Conservation (phyloP, 2,113 vertebrate species). For the Cyprinodon tularosa region DNA sequence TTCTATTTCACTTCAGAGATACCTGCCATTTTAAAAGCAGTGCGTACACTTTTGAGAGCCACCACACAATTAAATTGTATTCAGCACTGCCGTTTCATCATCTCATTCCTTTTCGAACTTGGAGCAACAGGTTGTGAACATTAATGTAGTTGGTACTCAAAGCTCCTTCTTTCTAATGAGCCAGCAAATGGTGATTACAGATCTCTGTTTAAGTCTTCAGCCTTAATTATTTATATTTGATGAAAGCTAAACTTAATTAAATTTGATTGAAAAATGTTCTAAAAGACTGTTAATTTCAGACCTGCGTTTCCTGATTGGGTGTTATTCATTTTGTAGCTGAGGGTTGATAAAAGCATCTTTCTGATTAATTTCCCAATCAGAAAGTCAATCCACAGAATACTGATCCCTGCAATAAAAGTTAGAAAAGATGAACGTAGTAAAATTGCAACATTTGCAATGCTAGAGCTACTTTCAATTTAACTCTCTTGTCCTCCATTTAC, state of each 20-base stretch:
- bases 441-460: background rate
- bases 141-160: background rate
- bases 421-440: background rate
- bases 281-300: conserved; percentile 29
- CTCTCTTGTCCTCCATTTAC: background rate
- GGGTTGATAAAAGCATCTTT: background rate
- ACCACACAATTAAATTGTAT: background rate
- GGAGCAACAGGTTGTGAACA: conserved; percentile 6
- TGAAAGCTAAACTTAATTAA: conserved; percentile 17
- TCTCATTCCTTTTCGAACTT: background rate
- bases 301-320: conserved; percentile 18
- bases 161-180: conserved; percentile 17
- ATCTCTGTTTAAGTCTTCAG: conserved; percentile 31
- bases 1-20: background rate
- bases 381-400: conserved; percentile 1
- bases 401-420: background rate
- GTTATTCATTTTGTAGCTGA: conserved; percentile 5
- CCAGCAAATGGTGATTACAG: conserved; percentile 12
- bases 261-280: conserved; percentile 5
- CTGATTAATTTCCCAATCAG: background rate
- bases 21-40: background rate
- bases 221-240: conserved; percentile 12
- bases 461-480: background rate
- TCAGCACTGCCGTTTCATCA: background rate
- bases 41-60: background rate